A percentile compares a stretch with the other conserved stretches of the same genome.
Conservation (phyloP, 92 coral and sea anemone genomes). For the Phenganax stokvisi region DNA sequence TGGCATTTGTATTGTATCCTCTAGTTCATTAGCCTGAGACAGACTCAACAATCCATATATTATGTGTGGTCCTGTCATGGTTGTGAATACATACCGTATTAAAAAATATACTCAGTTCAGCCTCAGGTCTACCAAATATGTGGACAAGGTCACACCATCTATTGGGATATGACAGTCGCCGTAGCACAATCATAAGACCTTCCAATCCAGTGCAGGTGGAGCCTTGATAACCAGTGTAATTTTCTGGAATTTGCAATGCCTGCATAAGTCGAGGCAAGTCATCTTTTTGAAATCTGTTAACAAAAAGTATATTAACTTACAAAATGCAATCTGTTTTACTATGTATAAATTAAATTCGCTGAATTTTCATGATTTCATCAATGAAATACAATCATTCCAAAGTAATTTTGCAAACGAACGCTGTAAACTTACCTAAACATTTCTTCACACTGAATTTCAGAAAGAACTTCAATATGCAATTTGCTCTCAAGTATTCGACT, state of each 20-base stretch:
- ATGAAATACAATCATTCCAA: background rate
- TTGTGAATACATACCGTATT: conserved; percentile 8
- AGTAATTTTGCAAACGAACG: conserved; percentile 13
- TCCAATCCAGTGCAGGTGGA: conserved; percentile 52
- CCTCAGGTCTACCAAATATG: conserved; percentile 28
- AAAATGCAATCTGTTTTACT: background rate
- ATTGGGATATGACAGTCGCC: conserved; percentile 34
- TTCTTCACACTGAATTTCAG: conserved; percentile 22
- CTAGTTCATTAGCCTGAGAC: background rate
- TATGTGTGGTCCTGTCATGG: background rate
- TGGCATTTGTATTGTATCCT: background rate
- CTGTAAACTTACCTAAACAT: conserved; percentile 14
- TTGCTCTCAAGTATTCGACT: conserved; percentile 13
- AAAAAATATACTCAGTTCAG: conserved; percentile 32
- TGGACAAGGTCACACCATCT: conserved; percentile 41
- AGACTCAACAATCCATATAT: background rate
- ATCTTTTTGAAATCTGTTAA: conserved; percentile 9
- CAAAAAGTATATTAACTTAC: background rate
- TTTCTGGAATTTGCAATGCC: conserved; percentile 53
- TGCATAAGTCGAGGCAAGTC: conserved; percentile 37
- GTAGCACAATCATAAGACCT: conserved; percentile 38
- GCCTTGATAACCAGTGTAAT: conserved; percentile 52
- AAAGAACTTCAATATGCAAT: conserved; percentile 11
- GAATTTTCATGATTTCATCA: conserved; percentile 5
- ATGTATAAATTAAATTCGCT: background rate